phyloP scores from a whole-genome alignment of 1,140 invertebrate species.

The Mya arenaria region DNA sequence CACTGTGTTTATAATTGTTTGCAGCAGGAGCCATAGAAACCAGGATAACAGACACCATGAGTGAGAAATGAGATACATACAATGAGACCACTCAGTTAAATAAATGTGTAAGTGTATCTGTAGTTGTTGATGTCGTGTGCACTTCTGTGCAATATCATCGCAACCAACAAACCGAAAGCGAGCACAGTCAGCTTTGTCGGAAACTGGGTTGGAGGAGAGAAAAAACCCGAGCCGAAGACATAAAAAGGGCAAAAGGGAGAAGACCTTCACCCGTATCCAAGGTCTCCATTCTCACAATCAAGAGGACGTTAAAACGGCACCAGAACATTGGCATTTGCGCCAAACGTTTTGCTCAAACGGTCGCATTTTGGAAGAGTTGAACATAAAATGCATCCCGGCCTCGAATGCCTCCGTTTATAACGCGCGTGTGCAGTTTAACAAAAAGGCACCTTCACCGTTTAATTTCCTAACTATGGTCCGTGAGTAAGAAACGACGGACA shows the following conservation, averaged over 20 bases:
- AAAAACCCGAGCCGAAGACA: not conserved
- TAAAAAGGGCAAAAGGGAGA: not conserved
- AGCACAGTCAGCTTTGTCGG: slow-evolving; percentile 37
- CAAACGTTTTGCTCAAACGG: slow-evolving; percentile 42
- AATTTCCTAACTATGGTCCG: slow-evolving; percentile 36
- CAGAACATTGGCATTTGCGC: slow-evolving; percentile 15
- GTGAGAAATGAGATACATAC: no score
- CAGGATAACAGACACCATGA: no score
- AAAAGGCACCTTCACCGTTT: slow-evolving; percentile 51
- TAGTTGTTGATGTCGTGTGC: no score
- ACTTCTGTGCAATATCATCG: slow-evolving; percentile 12
- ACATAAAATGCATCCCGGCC: slow-evolving; percentile 56
- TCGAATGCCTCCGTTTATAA: slow-evolving; percentile 59
- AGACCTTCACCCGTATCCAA: slow-evolving; percentile 21
- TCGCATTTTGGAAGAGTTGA: slow-evolving; percentile 60
- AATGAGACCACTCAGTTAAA: no score
- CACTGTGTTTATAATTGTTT: no score
- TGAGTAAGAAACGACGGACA: slow-evolving; percentile 36
- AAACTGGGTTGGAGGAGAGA: not conserved
- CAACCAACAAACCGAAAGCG: not conserved
- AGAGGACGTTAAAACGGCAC: slow-evolving; percentile 26
- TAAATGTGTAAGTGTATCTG: no score
- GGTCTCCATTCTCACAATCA: slow-evolving; percentile 34
- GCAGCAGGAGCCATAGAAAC: no score
- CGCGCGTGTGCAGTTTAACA: slow-evolving; percentile 27